phyloP scores from a whole-genome alignment of 2,888 invertebrate genomes.

The Hipparchia semele region DNA sequence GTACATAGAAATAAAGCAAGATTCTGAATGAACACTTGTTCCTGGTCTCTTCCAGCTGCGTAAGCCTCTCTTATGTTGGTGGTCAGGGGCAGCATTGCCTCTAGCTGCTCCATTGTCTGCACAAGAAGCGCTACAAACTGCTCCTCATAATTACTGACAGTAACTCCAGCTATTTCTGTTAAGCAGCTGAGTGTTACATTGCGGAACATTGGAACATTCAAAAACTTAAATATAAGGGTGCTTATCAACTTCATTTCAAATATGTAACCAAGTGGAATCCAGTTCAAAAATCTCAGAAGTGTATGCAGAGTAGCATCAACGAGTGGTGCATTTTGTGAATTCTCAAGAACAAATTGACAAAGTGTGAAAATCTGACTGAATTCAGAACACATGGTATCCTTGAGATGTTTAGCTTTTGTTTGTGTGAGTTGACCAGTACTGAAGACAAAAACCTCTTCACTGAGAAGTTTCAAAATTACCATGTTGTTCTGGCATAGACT shows the following conservation, averaged over 20 bases:
- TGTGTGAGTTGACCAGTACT: conserved; percentile 99
- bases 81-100: conserved; percentile 94
- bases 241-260: conserved; percentile 99
- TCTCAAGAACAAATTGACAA: conserved; percentile 98
- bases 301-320: conserved; percentile 98
- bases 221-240: conserved; percentile 97
- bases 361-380: conserved; percentile 99
- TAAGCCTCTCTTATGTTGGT: conserved; percentile 98
- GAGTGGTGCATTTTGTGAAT: conserved; percentile 97
- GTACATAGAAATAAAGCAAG: conserved; percentile 98
- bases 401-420: conserved; percentile 99
- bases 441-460: conserved; percentile 99
- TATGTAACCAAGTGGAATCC: conserved; percentile 99
- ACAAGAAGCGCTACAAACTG: conserved; percentile 95
- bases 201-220: conserved; percentile 98
- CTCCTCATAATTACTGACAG: conserved; percentile 94
- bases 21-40: conserved; percentile 99
- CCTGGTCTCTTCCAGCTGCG: conserved; percentile 95
- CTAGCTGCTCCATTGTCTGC: conserved; percentile 96
- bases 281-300: conserved; percentile 97
- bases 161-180: conserved; percentile 98
- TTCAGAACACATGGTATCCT: conserved; percentile 99
- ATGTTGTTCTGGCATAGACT: conserved; percentile 99
- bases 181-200: conserved; percentile 99
- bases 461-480: conserved; percentile 97